Evolutionary conservation across 2,113 vertebrate genomes (phyloP).

Genomic region (mouse (Mus musculus)): DNA sequence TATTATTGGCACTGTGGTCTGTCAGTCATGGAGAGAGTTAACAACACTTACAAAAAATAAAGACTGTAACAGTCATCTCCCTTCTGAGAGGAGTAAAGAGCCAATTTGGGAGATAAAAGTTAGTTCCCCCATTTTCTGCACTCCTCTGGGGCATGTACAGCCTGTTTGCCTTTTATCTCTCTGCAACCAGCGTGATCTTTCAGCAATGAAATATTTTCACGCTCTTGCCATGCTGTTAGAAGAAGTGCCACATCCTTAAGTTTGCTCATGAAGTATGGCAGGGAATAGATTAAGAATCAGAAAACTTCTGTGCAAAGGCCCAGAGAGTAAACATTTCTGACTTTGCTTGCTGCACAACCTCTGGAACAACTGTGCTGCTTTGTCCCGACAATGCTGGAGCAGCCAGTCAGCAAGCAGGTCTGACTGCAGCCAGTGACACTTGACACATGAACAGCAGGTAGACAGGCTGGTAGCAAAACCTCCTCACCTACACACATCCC

Average conservation of each 20-base stretch:
- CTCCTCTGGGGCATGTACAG: neutral
- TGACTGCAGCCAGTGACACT: neutral
- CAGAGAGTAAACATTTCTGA: neutral
- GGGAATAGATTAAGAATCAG: neutral
- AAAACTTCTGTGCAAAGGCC: neutral
- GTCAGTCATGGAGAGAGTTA: neutral
- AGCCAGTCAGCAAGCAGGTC: neutral
- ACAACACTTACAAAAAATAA: neutral
- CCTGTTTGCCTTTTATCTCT: constrained; percentile 43
- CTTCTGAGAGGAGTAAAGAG: neutral
- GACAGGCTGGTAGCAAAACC: neutral
- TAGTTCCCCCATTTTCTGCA: neutral
- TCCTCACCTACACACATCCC: neutral
- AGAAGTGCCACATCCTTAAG: neutral
- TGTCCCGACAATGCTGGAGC: neutral
- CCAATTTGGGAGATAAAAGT: neutral
- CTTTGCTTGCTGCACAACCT: neutral
- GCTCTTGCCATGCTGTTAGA: neutral
- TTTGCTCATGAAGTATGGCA: neutral
- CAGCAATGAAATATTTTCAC: constrained; percentile 25
- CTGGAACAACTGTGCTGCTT: neutral
- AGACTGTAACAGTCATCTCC: neutral
- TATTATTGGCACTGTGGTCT: neutral
- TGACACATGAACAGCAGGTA: neutral
- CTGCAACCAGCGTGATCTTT: neutral